Evolutionary conservation across 2,888 invertebrate genomes (phyloP).

Genomic region (Andrena praecox): DNA sequence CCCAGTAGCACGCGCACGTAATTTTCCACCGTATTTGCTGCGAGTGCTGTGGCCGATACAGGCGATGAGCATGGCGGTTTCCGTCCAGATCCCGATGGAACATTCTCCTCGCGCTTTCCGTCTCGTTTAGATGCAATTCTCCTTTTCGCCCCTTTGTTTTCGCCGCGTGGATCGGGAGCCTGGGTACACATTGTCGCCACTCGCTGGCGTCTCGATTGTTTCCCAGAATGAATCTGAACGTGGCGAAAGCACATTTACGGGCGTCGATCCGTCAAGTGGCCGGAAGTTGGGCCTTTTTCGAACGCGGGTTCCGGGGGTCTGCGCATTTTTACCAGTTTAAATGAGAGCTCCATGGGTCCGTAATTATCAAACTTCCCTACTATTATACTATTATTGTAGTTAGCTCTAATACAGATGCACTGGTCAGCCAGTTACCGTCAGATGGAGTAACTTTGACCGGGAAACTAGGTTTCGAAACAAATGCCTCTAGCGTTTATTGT

Average conservation of each 20-base stretch:
- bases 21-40: conserved; percentile 22
- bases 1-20: conserved; percentile 4
- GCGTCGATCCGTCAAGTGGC: neutral
- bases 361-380: too few relatives aligned
- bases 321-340: too few relatives aligned
- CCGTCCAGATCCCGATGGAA: conserved; percentile 9
- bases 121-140: conserved; percentile 15
- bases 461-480: too few relatives aligned
- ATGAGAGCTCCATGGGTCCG: too few relatives aligned
- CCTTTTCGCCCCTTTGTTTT: neutral
- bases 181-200: neutral
- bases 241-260: neutral
- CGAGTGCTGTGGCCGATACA: neutral
- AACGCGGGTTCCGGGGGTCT: neutral
- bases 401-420: too few relatives aligned
- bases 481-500: too few relatives aligned
- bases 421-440: too few relatives aligned
- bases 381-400: too few relatives aligned
- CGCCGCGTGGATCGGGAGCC: neutral
- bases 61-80: conserved; percentile 10
- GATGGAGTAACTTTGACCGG: too few relatives aligned
- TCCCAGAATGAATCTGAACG: neutral
- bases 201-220: neutral
- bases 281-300: neutral
- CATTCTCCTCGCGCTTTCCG: conserved; percentile 6